Conservation (phyloP, 2,797 vertebrate species). For the Chaunax sp. region DNA sequence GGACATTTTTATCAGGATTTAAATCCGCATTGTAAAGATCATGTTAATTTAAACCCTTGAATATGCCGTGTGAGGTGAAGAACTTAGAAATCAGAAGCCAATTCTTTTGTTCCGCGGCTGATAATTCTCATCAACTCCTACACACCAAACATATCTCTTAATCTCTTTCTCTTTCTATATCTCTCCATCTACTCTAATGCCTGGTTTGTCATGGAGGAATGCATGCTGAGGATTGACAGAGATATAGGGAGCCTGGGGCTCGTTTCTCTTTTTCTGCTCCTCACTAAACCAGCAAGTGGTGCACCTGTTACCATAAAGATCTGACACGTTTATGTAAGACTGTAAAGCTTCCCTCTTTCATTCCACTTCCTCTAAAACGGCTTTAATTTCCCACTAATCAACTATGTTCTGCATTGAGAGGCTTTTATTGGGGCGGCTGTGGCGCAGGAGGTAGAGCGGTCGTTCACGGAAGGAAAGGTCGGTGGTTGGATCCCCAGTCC, state of each 20-base stretch:
- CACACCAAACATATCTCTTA: slow-evolving; percentile 30
- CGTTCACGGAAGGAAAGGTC: too few species aligned
- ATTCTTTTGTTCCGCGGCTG: slow-evolving; percentile 1
- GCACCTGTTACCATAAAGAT: slow-evolving; percentile 57
- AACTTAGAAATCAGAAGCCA: not conserved
- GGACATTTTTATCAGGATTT: slow-evolving; percentile 1
- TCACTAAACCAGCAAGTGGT: slow-evolving; percentile 20
- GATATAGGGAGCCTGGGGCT: slow-evolving; percentile 50
- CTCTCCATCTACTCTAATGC: slow-evolving; percentile 36
- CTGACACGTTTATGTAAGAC: not conserved
- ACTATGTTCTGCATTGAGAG: not conserved
- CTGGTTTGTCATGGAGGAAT: slow-evolving; percentile 67
- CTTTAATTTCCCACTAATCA: not conserved
- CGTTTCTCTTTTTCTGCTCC: slow-evolving; percentile 15
- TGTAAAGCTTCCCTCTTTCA: not conserved
- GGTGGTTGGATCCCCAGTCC: too few species aligned
- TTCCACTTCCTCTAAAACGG: not conserved
- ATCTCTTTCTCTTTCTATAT: slow-evolving; percentile 51
- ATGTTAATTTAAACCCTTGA: not conserved
- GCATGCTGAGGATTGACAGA: slow-evolving; percentile 49
- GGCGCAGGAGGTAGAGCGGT: too few species aligned
- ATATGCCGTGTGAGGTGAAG: not conserved
- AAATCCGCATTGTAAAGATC: not conserved
- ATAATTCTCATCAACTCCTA: slow-evolving; percentile 23
- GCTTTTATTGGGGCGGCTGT: slow-evolving; percentile 9